Evolutionary conservation across 2,113 vertebrate genomes (phyloP).

Genomic region (Cinclus cinclus): DNA sequence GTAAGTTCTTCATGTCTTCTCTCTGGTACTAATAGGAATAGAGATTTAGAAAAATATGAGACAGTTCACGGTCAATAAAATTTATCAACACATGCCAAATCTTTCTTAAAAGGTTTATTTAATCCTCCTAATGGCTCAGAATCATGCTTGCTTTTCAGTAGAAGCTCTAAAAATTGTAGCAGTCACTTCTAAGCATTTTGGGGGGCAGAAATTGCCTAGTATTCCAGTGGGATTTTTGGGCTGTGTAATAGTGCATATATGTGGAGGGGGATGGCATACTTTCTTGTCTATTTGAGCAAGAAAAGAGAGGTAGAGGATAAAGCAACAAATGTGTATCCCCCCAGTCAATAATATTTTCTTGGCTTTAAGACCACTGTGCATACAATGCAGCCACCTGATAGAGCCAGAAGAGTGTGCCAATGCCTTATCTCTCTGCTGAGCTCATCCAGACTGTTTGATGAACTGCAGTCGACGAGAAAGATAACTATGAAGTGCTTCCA

Average conservation of each 20-base stretch:
- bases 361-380: background rate
- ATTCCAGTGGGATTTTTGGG: background rate
- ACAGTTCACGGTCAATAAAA: background rate
- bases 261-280: background rate
- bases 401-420: background rate
- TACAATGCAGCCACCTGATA: background rate
- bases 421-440: conserved; percentile 1
- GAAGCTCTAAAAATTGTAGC: background rate
- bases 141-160: background rate
- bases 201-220: background rate
- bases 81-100: background rate
- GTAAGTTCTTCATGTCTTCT: background rate
- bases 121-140: background rate
- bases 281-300: background rate
- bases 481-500: background rate
- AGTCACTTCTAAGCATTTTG: background rate
- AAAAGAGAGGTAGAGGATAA: background rate
- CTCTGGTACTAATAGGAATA: fast-evolving
- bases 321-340: background rate
- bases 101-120: background rate
- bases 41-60: background rate
- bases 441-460: background rate
- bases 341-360: background rate
- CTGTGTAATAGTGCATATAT: background rate
- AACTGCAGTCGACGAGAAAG: background rate